phyloP scores from a whole-genome alignment of 2,113 vertebrate genomes.

The Entosphenus tridentatus region DNA sequence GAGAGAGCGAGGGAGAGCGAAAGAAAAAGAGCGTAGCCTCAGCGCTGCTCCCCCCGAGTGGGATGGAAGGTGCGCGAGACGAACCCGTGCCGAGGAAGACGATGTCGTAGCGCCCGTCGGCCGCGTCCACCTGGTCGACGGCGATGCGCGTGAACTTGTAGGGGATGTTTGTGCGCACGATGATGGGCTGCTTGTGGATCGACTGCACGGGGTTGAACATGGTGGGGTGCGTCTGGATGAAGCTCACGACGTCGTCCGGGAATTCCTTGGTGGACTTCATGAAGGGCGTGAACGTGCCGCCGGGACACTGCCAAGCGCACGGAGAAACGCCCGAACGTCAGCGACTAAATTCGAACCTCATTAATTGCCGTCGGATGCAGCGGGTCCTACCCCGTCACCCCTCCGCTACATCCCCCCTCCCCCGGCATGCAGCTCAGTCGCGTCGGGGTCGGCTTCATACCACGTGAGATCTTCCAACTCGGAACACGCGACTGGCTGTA shows the following conservation, averaged over 20 bases:
- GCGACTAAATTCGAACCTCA: no score
- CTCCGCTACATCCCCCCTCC: no score
- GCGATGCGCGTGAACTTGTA: constrained; percentile 63
- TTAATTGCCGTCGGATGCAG: no score
- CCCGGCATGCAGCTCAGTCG: no score
- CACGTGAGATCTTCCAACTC: no score
- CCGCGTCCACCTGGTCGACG: constrained; percentile 86
- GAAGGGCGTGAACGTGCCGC: constrained; percentile 42
- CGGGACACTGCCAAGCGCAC: constrained; percentile 27
- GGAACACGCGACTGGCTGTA: no score
- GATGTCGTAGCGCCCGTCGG: constrained; percentile 92
- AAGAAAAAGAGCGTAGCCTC: no score
- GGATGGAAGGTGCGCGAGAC: background rate
- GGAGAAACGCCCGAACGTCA: no score
- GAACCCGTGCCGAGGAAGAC: constrained; percentile 96
- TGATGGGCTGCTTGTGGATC: constrained; percentile 37
- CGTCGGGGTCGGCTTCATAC: no score
- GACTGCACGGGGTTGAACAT: constrained; percentile 45
- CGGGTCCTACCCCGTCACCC: no score
- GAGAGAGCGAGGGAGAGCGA: no score
- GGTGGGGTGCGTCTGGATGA: constrained; percentile 40
- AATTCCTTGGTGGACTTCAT: constrained; percentile 40
- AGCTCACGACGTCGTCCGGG: constrained; percentile 42
- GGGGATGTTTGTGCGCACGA: constrained; percentile 37
- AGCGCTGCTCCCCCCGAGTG: no score